These are phyloP conservation scores for Himalopsyche phryganea DNA, from an alignment of 1,140 invertebrate genomes.

Conservation along the genomic window DNA sequence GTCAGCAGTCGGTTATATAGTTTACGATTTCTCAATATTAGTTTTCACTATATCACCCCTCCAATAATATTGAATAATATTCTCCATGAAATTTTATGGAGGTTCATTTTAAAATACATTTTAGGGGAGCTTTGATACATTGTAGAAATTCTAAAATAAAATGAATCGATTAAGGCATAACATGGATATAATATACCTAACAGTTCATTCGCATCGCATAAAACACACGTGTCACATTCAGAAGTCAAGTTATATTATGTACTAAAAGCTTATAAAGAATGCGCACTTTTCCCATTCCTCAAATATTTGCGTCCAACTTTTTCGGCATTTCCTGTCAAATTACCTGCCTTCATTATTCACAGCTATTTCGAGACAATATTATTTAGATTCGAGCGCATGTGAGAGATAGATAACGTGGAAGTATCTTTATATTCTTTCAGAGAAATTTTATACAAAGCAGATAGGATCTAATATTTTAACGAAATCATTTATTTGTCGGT, in stretches of 20 bases:
- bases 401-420: background rate
- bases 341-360: background rate
- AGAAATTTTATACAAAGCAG: constrained; percentile 1
- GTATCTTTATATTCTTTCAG: background rate
- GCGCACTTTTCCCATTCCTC: background rate
- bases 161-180: too few relatives aligned
- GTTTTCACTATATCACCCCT: too few relatives aligned
- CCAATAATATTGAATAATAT: too few relatives aligned
- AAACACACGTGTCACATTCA: too few relatives aligned
- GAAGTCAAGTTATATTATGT: background rate
- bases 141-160: too few relatives aligned
- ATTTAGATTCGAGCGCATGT: background rate
- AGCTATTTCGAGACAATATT: constrained; percentile 1
- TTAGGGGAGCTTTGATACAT: too few relatives aligned
- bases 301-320: background rate
- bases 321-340: constrained; percentile 4
- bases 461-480: constrained; percentile 2
- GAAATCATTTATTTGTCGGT: constrained; percentile 1
- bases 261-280: background rate
- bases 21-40: too few relatives aligned
- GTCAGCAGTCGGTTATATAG: too few relatives aligned
- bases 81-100: too few relatives aligned
- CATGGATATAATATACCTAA: too few relatives aligned
- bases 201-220: too few relatives aligned
- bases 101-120: too few relatives aligned